Base-by-base conservation (phyloP, 2,888 invertebrate genomes). In the Lutraria lutraria region DNA sequence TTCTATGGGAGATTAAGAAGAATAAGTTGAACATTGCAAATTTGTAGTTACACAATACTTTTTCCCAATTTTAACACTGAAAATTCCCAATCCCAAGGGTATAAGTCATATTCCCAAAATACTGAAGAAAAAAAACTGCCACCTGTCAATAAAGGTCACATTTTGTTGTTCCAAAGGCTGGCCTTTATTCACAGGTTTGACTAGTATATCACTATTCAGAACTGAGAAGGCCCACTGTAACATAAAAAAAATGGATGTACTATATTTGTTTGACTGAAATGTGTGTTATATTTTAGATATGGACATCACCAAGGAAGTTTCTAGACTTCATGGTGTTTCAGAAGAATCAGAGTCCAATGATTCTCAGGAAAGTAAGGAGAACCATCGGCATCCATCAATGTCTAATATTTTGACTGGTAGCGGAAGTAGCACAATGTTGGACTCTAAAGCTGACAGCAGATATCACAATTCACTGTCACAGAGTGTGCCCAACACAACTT, bases 401-500 rank as follows among this genome's bases (percentile, higher is more conserved):
- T 60, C 63, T 29, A 43, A 53, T 29, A 76, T 19, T 31, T n/a
- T 83, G 16, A 83, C 68, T 29, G 16, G 52, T 81, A 53, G 53
- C 2, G 53, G 25, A 84, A 13, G 54, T 63, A 52, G 72, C 53
- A 52, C 25, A 53, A 2, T 53, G 52, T 63, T 19, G 25, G 72
- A n/a, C 15, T 79, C 79, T 3, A 54, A 21, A 81, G n/a, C 52
- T 53, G 53, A 81, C 16, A 53, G 81, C 53, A 81, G 25, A 21
- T n/a, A 81, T 52, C 52, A 81, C 34, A 87, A 25, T 16, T 19
- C 31, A 21, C 54, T 87, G 79, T 89, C 80, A 34, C 90, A 89
- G 83, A 89, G 86, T 86, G 68, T 87, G 25, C 89, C 89, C 15
- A 83, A 34, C 52, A 34, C 72, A 6, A 56, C 43, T 15, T 83